Base-by-base conservation (phyloP, 2,888 invertebrate genomes). In the Ormia ochracea region DNA sequence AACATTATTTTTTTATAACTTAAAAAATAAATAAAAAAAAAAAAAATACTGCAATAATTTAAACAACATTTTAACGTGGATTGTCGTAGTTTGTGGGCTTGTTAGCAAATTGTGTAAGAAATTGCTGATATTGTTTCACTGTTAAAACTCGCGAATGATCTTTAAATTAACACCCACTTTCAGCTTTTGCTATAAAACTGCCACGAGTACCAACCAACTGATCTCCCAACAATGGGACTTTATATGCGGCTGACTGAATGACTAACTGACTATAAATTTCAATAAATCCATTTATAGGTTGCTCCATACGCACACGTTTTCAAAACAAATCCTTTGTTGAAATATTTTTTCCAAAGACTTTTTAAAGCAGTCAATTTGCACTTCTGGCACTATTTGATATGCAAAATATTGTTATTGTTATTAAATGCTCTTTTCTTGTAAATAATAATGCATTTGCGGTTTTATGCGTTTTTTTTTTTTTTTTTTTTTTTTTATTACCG, bases 161-260 rank as follows among this genome's bases (percentile, higher is more conserved):
- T 63, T 77, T 21, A 73, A 52, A 81, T 81, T 66, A 74, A 81
- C 81, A 69, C 81, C 81, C 81, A 81, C 81, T 68, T 65, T 59
- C 1, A 17, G 4, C 1, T 70, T 41, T 59, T 38, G 23, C 14
- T 28, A 9, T 48, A 23, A 36, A 56, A 54, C 31, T 31, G 52
- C 48, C 14, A 28, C n/a, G 31, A 26, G 14, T n/a, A 33, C 52
- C 23, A 50, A 14, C 33, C 58, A 75, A 77, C 28, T 43, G 59
- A 26, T 23, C 10, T 66, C 68, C 48, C 48, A 31, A 54, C 68
- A 61, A 68, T 61, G 38, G 23, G 36, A 56, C 2, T 48, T 65
- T 33, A 14, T 59, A 7, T 58, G 17, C 58, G 66, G 33, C 48
- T 74, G 65, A 65, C 73, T 56, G 28, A 54, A 45, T 65, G 63